Conservation (phyloP, 2,888 invertebrate genomes). For the Melieria omissa region DNA sequence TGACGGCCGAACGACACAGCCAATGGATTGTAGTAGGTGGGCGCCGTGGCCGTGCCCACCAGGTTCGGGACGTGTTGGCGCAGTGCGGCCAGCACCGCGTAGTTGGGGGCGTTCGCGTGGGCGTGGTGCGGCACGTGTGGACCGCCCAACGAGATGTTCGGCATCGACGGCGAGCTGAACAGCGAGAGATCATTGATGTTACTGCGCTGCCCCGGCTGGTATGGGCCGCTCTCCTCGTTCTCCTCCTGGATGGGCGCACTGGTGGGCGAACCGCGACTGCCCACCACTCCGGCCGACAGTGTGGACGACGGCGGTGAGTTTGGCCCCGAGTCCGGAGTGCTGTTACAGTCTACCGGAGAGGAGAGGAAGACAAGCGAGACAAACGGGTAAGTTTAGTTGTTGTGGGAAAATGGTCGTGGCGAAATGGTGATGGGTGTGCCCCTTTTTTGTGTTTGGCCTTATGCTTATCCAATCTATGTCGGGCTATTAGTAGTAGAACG, state of each 20-base stretch:
- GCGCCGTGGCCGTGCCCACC: constrained; percentile 48
- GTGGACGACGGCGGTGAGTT: constrained; percentile 77
- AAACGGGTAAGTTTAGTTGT: no score
- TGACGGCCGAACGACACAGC: constrained; percentile 57
- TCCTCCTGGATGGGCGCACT: constrained; percentile 84
- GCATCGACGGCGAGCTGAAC: constrained; percentile 96
- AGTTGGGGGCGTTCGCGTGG: constrained; percentile 52
- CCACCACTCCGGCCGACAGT: constrained; percentile 60
- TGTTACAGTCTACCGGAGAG: constrained; percentile 67
- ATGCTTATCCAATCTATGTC: no score
- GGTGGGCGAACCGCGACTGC: constrained; percentile 74
- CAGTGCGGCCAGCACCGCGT: constrained; percentile 61
- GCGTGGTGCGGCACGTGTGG: constrained; percentile 72
- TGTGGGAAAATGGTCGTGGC: no score
- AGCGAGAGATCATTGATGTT: constrained; percentile 80
- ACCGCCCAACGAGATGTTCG: constrained; percentile 93
- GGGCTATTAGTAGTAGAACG: no score
- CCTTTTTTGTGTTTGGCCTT: no score
- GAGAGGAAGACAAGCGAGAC: neutral
- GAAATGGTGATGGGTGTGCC: no score
- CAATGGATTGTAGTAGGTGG: constrained; percentile 61
- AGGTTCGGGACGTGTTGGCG: constrained; percentile 55
- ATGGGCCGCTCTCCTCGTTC: constrained; percentile 76
- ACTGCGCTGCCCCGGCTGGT: constrained; percentile 73
- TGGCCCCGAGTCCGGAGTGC: constrained; percentile 80